These are phyloP conservation scores for Hypomecis punctinalis DNA, from an alignment of 2,888 invertebrate species.

Conservation along the genomic window DNA sequence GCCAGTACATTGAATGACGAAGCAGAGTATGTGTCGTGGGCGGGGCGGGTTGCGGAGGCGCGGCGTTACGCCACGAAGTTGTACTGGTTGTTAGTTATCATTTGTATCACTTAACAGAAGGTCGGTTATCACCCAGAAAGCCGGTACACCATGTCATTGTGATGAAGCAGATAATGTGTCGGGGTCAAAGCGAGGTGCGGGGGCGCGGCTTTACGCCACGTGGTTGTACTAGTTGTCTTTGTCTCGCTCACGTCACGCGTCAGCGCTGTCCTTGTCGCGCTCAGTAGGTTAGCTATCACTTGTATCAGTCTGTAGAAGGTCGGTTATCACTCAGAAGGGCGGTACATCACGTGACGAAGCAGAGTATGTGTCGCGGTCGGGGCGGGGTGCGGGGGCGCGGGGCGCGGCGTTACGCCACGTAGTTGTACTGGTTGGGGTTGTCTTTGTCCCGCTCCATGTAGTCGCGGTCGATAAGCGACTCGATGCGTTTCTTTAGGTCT, in stretches of 20 bases:
- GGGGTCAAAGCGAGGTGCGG: background rate
- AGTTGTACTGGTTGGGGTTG: slow-evolving; percentile 99
- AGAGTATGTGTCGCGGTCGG: background rate
- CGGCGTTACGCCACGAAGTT: no score
- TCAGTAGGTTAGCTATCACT: no score
- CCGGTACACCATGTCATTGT: background rate
- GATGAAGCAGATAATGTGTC: background rate
- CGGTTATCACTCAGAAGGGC: background rate
- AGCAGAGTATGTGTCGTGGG: no score
- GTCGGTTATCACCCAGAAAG: no score
- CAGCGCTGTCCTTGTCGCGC: no score
- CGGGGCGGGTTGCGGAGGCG: no score
- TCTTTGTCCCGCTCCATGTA: slow-evolving; percentile 99
- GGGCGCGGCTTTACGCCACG: slow-evolving; percentile 91
- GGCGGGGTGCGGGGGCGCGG: slow-evolving; percentile 6
- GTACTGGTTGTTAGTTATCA: no score
- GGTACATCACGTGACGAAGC: slow-evolving; percentile 1
- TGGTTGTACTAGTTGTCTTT: slow-evolving; percentile 99
- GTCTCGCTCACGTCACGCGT: no score
- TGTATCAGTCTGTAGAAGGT: no score
- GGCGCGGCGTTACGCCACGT: slow-evolving; percentile 92
- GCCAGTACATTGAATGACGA: no score
- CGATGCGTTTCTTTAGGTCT: slow-evolving; percentile 99
- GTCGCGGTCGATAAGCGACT: slow-evolving; percentile 99
- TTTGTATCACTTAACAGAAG: no score